Evolutionary conservation across 1,140 invertebrate genomes (phyloP).

Genomic region (Metopolophium dirhodum): DNA sequence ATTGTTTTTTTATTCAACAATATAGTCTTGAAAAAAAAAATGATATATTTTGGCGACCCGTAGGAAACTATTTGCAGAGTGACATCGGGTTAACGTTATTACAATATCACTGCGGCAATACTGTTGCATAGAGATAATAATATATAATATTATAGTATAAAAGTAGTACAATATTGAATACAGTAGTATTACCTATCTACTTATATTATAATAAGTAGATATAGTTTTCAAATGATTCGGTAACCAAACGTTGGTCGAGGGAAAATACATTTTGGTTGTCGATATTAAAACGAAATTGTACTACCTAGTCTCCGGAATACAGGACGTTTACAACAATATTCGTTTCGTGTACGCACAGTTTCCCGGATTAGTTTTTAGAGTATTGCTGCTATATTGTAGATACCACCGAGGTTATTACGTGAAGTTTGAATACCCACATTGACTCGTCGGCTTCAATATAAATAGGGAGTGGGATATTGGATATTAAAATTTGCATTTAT

Average conservation of each 20-base stretch:
- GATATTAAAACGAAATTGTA: neutral
- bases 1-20: neutral
- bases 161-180: neutral
- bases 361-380: neutral
- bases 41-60: no score
- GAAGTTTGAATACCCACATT: neutral
- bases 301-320: neutral
- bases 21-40: no score
- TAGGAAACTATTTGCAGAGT: no score
- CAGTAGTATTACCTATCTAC: neutral
- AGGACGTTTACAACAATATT: neutral
- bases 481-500: neutral
- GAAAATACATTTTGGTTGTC: neutral
- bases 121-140: no score
- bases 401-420: neutral
- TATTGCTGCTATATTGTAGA: neutral
- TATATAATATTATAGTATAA: neutral
- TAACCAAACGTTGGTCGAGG: neutral
- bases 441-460: neutral
- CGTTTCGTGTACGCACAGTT: neutral
- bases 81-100: no score
- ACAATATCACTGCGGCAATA: no score
- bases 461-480: neutral
- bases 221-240: no score
- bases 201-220: no score